Evolutionary conservation across 2,113 vertebrate species (phyloP).

Genomic region (rabbit (Oryctolagus cuniculus)): mOryCun1.1 NC_091442.1:80938501-80939000

Average conservation of each 20-base stretch:
- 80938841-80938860: conserved; percentile 33
- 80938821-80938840: not conserved
- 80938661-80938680: too few species aligned
- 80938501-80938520: not conserved
- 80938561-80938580: not conserved
- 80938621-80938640: too few species aligned
- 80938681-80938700: too few species aligned
- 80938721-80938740: too few species aligned
- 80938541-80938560: not conserved
- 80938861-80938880: not conserved
- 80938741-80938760: too few species aligned
- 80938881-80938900: conserved; percentile 30
- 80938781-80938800: too few species aligned
- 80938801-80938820: not conserved
- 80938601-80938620: too few species aligned
- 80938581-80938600: too few species aligned
- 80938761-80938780: too few species aligned
- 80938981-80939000: not conserved
- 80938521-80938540: not conserved
- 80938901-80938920: not conserved
- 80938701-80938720: too few species aligned
- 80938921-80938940: conserved; percentile 40
- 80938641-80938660: too few species aligned
- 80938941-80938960: conserved; percentile 4
- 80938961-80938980: not conserved